phyloP scores from a whole-genome alignment of 1,140 invertebrate genomes.

The Adelges cooleyi region DNA sequence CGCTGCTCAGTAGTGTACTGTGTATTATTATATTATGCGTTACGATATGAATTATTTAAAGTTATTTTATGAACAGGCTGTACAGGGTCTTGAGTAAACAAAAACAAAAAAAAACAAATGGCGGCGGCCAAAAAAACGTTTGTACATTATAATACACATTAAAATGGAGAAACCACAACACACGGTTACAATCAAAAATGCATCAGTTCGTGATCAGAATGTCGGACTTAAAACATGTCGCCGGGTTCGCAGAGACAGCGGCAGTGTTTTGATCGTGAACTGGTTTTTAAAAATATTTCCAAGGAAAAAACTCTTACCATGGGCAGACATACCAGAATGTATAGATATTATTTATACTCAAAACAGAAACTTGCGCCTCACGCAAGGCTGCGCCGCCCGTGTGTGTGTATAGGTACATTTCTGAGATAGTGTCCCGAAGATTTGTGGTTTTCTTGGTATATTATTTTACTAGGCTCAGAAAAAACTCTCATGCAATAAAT shows the following conservation, averaged over 20 bases:
- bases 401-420: background rate
- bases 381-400: background rate
- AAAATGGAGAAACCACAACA: background rate
- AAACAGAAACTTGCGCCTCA: background rate
- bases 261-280: slow-evolving; percentile 18
- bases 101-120: too few species aligned
- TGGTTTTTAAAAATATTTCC: slow-evolving; percentile 18
- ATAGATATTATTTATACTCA: slow-evolving; percentile 17
- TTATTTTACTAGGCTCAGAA: background rate
- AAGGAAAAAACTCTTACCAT: background rate
- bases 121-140: too few species aligned
- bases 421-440: slow-evolving; percentile 11
- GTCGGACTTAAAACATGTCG: background rate
- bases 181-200: background rate
- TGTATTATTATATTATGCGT: too few species aligned
- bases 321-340: background rate
- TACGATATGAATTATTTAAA: too few species aligned
- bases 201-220: slow-evolving; percentile 28
- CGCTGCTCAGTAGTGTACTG: too few species aligned
- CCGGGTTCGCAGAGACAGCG: background rate
- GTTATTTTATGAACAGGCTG: too few species aligned
- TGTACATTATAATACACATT: too few species aligned
- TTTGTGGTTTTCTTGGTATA: background rate
- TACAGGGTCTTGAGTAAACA: too few species aligned
- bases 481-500: slow-evolving; percentile 1